Conservation (phyloP, 2,113 vertebrate genomes). For the Oxyruncus cristatus region DNA sequence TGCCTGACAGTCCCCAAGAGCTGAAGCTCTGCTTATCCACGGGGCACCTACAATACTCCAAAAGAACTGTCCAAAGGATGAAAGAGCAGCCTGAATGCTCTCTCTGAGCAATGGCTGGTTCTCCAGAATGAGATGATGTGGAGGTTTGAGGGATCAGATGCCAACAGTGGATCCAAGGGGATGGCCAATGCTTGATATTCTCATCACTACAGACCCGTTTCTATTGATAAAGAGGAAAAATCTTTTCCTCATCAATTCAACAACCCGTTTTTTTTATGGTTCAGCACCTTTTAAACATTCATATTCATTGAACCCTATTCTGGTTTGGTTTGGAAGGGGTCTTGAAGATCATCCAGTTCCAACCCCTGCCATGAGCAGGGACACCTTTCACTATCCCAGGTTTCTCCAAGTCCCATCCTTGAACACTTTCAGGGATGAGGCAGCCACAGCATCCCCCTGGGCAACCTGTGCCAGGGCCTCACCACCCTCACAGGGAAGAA, state of each 20-base stretch:
- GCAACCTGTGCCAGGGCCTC: neutral
- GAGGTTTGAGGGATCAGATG: neutral
- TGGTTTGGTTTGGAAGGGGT: neutral
- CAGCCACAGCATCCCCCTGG: neutral
- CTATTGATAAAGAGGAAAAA: neutral
- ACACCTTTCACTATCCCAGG: accelerated
- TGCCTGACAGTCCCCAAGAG: neutral
- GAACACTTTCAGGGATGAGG: neutral
- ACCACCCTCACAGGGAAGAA: neutral
- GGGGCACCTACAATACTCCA: accelerated
- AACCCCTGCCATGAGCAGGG: neutral
- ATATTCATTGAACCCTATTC: neutral
- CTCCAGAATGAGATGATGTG: accelerated
- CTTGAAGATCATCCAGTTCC: neutral
- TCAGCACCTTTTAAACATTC: neutral
- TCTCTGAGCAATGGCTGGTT: neutral
- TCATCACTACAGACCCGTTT: neutral
- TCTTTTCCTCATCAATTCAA: neutral
- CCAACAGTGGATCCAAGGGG: neutral
- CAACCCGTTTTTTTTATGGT: accelerated
- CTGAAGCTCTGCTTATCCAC: neutral
- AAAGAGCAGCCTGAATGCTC: neutral
- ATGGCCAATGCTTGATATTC: accelerated
- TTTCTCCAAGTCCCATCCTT: accelerated
- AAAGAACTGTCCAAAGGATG: accelerated